Evolutionary conservation across 2,888 invertebrate species (phyloP).

Genomic region (Malthinus flaveolus): DNA sequence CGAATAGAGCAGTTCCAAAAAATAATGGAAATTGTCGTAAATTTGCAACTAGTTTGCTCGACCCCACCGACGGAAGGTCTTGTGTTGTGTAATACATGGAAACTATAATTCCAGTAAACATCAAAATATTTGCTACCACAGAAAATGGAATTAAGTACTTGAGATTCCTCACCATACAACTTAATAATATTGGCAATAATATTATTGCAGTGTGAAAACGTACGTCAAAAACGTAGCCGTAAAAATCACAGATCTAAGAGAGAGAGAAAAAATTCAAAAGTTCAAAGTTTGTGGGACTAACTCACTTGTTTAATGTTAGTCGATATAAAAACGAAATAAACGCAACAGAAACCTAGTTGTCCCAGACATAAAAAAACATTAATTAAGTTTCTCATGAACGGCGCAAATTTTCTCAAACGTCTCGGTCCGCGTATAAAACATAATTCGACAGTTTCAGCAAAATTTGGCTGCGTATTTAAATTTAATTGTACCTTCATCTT

Average conservation of each 20-base stretch:
- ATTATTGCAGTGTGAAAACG: conserved; percentile 75
- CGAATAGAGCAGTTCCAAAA: conserved; percentile 94
- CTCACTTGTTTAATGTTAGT: conserved; percentile 78
- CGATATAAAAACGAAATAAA: conserved; percentile 94
- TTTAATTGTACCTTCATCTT: conserved; percentile 66
- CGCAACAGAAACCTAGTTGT: conserved; percentile 97
- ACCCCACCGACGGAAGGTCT: conserved; percentile 67
- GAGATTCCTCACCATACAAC: conserved; percentile 75
- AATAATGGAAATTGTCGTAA: conserved; percentile 75
- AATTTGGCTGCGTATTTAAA: conserved; percentile 64
- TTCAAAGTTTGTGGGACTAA: background rate
- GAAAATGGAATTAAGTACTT: conserved; percentile 79
- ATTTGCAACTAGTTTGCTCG: conserved; percentile 64
- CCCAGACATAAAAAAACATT: conserved; percentile 90
- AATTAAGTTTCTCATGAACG: conserved; percentile 69
- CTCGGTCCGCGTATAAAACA: conserved; percentile 78
- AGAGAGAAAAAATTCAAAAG: background rate
- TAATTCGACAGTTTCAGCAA: conserved; percentile 81
- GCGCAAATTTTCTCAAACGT: conserved; percentile 62
- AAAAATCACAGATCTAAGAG: conserved; percentile 68
- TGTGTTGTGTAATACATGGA: conserved; percentile 76
- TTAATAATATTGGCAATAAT: conserved; percentile 70
- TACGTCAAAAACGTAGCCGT: conserved; percentile 64
- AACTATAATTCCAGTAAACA: conserved; percentile 73
- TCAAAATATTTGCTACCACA: conserved; percentile 75